A percentile compares a stretch with the other conserved stretches of the same genome.
Conservation (phyloP, 2,797 vertebrate species). For the Tenualosa thibaudeaui region DNA sequence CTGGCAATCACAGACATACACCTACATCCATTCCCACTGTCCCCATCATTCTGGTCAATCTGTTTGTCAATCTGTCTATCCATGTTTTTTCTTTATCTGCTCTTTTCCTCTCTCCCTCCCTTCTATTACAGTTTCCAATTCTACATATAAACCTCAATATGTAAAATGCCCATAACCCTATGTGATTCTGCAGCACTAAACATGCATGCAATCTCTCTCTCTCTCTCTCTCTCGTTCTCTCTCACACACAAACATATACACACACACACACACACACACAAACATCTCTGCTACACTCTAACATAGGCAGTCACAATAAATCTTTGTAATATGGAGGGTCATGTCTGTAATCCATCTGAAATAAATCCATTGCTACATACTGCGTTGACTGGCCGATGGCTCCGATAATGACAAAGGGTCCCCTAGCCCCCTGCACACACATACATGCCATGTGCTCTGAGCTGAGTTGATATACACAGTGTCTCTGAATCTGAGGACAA, state of each 20-base stretch:
- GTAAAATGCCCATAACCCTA: too few species aligned
- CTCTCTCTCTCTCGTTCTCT: too few species aligned
- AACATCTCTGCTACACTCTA: not conserved
- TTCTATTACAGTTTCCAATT: not conserved
- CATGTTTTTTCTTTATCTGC: not conserved
- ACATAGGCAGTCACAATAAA: not conserved
- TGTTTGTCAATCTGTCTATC: not conserved
- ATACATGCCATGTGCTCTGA: not conserved
- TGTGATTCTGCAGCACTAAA: too few species aligned
- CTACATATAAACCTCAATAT: not conserved
- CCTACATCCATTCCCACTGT: not conserved
- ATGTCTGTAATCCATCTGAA: slow-evolving; percentile 18
- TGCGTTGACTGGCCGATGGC: not conserved
- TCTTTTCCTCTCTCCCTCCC: not conserved
- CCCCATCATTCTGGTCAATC: not conserved
- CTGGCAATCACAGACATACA: not conserved
- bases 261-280: not conserved
- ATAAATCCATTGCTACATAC: not conserved
- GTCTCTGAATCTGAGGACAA: too few species aligned
- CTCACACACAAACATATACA: not conserved
- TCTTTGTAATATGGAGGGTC: not conserved
- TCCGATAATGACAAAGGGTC: not conserved
- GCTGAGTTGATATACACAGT: too few species aligned
- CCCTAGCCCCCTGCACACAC: not conserved
- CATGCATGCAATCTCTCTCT: not conserved